Base-by-base conservation (phyloP, 2,113 vertebrate genomes). In the Datnioides undecimradiatus region DNA sequence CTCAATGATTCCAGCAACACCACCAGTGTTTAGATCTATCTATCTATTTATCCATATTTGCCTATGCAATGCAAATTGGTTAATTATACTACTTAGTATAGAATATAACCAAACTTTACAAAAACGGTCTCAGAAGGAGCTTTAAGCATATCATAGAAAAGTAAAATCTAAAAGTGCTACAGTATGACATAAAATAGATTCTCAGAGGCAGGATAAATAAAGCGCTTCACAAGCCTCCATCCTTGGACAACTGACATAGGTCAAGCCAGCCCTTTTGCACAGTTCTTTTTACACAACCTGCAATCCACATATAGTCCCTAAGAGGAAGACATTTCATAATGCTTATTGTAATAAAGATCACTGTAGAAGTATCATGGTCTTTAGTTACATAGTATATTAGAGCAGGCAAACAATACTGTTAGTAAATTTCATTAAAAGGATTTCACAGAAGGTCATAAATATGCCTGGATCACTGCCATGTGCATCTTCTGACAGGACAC, bases 231-330 rank as follows among this genome's bases (percentile, higher is more conserved):
- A 48, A n/a, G 65, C 29, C 41, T 72, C 13, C 3, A 46, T 17
- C 13, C 3, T 52, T 17, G 46, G 66, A n/a, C 57, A 45, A 45
- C 40, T 43, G 46, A 70, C 60, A 38, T 41, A 57, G 69, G 58
- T 81, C 79, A 36, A 68, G 58, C 8, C 55, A 27, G 16, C n/a
- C 34, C 82, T 89, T 83, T 73, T 86, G 73, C 19, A 69, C n/a
- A 49, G 23, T 51, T 52, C 5, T 59, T 67, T 60, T 46, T 21
- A 19, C 16, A 46, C 40, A 64, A 11, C 4, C 12, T 25, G 16
- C 12, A 38, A 29, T 48, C 23, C 29, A 59, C 49, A 71, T 79
- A 76, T 77, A 64, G 2, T 25, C 17, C 29, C 51, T 10, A 1
- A 48, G 40, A 59, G 33, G 8, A 62, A 17, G 38, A 75, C 0